Evolutionary conservation across 2,797 vertebrate species (phyloP).

Genomic region (Adelosebastes latens): DNA sequence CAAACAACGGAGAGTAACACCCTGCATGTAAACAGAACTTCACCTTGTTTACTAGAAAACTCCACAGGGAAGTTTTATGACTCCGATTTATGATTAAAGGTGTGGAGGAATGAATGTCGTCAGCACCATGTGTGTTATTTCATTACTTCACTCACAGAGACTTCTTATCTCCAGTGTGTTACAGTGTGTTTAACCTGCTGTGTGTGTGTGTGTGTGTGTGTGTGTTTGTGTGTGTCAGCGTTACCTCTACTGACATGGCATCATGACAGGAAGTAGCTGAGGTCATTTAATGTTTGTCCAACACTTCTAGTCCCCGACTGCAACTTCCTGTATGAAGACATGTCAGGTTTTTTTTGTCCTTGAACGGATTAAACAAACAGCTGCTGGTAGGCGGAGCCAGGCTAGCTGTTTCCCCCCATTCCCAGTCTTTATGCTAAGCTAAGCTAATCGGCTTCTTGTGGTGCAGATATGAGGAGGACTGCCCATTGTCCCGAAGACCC

Average conservation of each 20-base stretch:
- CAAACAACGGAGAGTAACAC: neutral
- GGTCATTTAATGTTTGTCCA: neutral
- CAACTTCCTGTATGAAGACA: too few species aligned
- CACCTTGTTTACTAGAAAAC: neutral
- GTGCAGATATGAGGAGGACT: too few species aligned
- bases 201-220: too few species aligned
- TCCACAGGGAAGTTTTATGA: neutral
- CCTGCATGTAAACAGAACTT: neutral
- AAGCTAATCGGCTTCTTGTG: too few species aligned
- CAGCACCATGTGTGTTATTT: neutral
- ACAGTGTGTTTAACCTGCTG: neutral
- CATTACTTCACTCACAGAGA: neutral
- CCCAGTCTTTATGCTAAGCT: too few species aligned
- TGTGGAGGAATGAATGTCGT: neutral
- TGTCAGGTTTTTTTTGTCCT: too few species aligned
- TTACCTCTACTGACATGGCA: neutral
- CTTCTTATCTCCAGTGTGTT: neutral
- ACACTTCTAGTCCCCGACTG: neutral
- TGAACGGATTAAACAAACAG: too few species aligned
- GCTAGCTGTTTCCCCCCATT: too few species aligned
- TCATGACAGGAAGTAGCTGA: neutral
- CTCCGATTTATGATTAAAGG: neutral
- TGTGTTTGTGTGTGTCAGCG: neutral
- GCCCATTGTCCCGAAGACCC: neutral
- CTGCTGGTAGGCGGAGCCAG: too few species aligned